Conservation (phyloP, 2,888 invertebrate species). For the Limnephilus lunatus region DNA sequence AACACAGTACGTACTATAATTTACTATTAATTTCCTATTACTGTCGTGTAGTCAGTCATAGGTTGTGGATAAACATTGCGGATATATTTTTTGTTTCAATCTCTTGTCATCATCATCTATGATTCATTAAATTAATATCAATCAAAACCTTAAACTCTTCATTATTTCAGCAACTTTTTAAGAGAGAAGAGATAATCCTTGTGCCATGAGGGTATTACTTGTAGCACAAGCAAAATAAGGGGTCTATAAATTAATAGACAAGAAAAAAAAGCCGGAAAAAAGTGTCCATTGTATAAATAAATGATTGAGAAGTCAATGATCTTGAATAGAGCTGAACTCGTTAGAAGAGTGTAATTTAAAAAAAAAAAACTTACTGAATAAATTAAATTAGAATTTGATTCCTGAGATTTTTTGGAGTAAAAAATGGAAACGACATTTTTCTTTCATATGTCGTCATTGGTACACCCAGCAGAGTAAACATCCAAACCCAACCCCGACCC, state of each 20-base stretch:
- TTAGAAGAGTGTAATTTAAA: too few species aligned
- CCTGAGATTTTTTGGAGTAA: too few species aligned
- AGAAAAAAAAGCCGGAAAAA: not conserved
- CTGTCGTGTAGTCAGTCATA: not conserved
- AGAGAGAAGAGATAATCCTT: not conserved
- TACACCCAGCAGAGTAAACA: too few species aligned
- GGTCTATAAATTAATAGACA: not conserved
- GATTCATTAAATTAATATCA: not conserved
- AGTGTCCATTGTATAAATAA: not conserved
- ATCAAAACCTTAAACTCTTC: not conserved
- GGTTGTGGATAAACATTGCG: not conserved
- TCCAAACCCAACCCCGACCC: too few species aligned
- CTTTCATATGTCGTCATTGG: too few species aligned
- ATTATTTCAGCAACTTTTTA: not conserved
- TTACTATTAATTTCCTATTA: not conserved
- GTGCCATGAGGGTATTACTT: too few species aligned
- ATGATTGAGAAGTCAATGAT: not conserved
- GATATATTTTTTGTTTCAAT: not conserved
- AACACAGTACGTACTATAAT: not conserved
- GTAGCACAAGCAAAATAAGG: not conserved
- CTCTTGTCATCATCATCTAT: not conserved
- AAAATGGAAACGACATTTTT: too few species aligned
- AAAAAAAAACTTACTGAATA: too few species aligned
- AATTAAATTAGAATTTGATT: too few species aligned
- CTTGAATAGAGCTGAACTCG: too few species aligned